phyloP scores from a whole-genome alignment of 2,888 invertebrate species.

The Agrochola circellaris region DNA sequence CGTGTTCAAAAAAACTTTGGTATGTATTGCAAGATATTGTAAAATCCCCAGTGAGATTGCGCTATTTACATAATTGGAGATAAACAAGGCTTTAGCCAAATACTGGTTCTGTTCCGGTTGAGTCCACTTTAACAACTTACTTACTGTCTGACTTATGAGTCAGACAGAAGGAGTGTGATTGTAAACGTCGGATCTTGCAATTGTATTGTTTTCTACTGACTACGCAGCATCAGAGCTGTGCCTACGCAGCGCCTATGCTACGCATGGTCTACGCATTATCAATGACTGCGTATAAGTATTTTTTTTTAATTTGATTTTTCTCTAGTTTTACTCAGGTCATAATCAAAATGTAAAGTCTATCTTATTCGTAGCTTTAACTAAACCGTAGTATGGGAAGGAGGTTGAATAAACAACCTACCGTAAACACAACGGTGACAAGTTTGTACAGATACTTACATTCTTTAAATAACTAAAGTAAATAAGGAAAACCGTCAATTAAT shows the following conservation, averaged over 20 bases:
- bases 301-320: too few species aligned
- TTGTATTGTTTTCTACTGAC: background rate
- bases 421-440: conserved; percentile 1
- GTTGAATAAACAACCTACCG: background rate
- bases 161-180: background rate
- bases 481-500: conserved; percentile 75
- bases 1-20: conserved; percentile 18
- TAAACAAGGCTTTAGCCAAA: conserved; percentile 36
- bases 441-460: conserved; percentile 16
- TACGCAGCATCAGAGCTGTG: background rate
- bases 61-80: conserved; percentile 48
- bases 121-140: conserved; percentile 14
- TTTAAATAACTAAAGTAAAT: conserved; percentile 66
- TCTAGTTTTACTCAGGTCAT: background rate
- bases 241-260: background rate
- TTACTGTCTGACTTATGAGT: conserved; percentile 24
- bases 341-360: background rate
- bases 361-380: background rate
- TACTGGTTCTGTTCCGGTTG: conserved; percentile 54
- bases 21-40: conserved; percentile 41
- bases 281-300: background rate
- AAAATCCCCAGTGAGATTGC: conserved; percentile 36
- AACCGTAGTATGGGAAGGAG: background rate
- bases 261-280: background rate
- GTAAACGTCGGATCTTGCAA: conserved; percentile 8